phyloP scores from a whole-genome alignment of 2,113 vertebrate species.

The Triplophysa tibetana region DNA sequence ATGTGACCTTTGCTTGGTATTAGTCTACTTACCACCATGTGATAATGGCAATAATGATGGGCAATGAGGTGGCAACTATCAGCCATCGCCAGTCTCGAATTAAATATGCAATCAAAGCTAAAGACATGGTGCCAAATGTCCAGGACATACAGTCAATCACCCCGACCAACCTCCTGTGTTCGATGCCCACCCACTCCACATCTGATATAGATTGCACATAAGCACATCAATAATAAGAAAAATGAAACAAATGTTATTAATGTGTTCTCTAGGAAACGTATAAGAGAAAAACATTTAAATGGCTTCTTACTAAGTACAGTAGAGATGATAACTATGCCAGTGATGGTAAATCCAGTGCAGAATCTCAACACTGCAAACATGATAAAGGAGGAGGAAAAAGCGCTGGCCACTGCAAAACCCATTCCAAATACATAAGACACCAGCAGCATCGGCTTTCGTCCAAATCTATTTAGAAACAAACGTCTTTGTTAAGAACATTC shows the following conservation, averaged over 20 bases:
- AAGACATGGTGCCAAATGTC: conserved; percentile 62
- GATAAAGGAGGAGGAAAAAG: conserved; percentile 67
- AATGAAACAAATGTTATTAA: too few species aligned
- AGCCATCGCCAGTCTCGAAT: conserved; percentile 75
- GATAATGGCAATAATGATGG: conserved; percentile 64
- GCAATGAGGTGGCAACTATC: conserved; percentile 62
- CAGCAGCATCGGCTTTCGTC: conserved; percentile 69
- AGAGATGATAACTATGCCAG: conserved; percentile 70
- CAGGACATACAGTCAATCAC: conserved; percentile 71
- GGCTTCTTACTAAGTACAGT: conserved; percentile 67
- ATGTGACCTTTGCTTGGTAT: background rate
- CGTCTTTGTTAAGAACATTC: background rate
- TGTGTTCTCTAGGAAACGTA: too few species aligned
- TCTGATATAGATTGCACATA: conserved; percentile 54
- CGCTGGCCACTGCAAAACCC: conserved; percentile 66
- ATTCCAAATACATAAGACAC: conserved; percentile 65
- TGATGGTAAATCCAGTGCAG: conserved; percentile 73
- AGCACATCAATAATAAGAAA: background rate
- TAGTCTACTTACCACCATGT: conserved; percentile 69
- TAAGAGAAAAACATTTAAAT: background rate
- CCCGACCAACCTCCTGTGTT: conserved; percentile 72
- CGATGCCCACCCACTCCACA: conserved; percentile 77
- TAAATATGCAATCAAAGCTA: conserved; percentile 68
- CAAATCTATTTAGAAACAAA: conserved; percentile 60
- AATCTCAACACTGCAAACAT: conserved; percentile 74